Evolutionary conservation across 2,113 vertebrate species (phyloP).

Genomic region (Pseudolaguvia tuberculata): DNA sequence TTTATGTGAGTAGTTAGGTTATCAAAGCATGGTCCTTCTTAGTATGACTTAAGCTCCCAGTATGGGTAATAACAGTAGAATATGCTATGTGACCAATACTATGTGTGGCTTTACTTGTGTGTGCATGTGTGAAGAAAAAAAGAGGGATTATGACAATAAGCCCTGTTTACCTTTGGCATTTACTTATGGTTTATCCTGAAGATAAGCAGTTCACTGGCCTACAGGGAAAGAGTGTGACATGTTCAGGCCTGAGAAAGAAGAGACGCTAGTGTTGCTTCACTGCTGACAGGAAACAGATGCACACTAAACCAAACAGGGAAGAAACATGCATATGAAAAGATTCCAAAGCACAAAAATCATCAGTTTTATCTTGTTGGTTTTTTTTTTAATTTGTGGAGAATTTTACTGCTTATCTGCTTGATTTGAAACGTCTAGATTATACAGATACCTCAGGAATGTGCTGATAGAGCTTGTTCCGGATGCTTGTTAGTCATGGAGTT

Average conservation of each 20-base stretch:
- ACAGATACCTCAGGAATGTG: constrained; percentile 30
- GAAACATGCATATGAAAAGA: constrained; percentile 23
- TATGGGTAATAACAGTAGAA: constrained; percentile 13
- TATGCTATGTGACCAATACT: constrained; percentile 8
- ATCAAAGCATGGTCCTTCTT: constrained; percentile 41
- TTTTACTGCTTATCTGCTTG: background rate
- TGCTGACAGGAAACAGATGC: constrained; percentile 66
- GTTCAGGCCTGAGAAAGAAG: constrained; percentile 59
- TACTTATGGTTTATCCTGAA: constrained; percentile 46
- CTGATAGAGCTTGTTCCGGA: constrained; percentile 16
- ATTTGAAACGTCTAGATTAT: constrained; percentile 22
- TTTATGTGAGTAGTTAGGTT: constrained; percentile 35
- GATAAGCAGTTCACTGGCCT: constrained; percentile 46
- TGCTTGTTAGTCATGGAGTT: constrained; percentile 24
- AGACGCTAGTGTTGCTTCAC: constrained; percentile 41
- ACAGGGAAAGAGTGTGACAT: constrained; percentile 45
- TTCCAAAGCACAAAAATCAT: constrained; percentile 4
- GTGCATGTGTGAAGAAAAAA: constrained; percentile 19
- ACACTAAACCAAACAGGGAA: constrained; percentile 28
- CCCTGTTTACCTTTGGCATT: constrained; percentile 42
- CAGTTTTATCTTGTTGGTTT: background rate
- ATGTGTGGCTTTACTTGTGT: constrained; percentile 34
- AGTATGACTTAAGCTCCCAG: constrained; percentile 22
- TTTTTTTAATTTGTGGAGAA: constrained; percentile 3
- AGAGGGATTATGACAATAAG: constrained; percentile 30